Base-by-base conservation (phyloP, 2,113 vertebrate species). In the Romanogobio albipinnatus region DNA sequence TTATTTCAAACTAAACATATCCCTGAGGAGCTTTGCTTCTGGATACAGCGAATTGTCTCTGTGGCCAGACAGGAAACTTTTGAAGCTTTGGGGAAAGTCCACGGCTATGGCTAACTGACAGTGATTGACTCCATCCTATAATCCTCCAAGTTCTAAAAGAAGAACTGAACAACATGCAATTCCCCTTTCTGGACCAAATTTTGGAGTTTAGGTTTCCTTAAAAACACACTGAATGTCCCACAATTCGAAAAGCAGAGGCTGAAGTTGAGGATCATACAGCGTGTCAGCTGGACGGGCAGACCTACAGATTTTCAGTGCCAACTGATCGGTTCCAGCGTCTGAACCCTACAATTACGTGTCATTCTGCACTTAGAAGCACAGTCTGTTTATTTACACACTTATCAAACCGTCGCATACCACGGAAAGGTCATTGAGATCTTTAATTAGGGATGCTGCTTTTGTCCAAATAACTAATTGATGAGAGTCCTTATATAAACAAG, bases 231-330 rank as follows among this genome's bases (percentile, higher is more conserved):
- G 81, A 81, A 66, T 74, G 68, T 84, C 64, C 77, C 59, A 74
- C 89, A 82, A 93, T 91, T 90, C 89, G 86, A 87, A 91, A 92
- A 92, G 86, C 92, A 93, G 91, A 89, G 87, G 85, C 83, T 62
- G 53, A 81, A 89, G 85, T 68, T 79, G 88, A 87, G 62, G 80
- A 86, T 81, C 86, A 53, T 64, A 86, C 87, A 90, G 79, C 66
- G 24, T 89, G 87, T 91, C 86, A 87, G 81, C 86, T 91, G 88
- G 85, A 87, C 39, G 68, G 77, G 84, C 84, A 70, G 82, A 87
- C 71, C 77, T 68, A 84, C 15, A 59, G 66, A 82, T 88, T 87
- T 84, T 75, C 75, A 83, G 68, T 62, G 76, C 79, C 80, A 33
- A 47, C 61, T 86, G 71, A 74, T 29, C 76, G 14, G 49, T 53